Base-by-base conservation (phyloP, 2,113 vertebrate species). In the Callopanchax toddi region DNA sequence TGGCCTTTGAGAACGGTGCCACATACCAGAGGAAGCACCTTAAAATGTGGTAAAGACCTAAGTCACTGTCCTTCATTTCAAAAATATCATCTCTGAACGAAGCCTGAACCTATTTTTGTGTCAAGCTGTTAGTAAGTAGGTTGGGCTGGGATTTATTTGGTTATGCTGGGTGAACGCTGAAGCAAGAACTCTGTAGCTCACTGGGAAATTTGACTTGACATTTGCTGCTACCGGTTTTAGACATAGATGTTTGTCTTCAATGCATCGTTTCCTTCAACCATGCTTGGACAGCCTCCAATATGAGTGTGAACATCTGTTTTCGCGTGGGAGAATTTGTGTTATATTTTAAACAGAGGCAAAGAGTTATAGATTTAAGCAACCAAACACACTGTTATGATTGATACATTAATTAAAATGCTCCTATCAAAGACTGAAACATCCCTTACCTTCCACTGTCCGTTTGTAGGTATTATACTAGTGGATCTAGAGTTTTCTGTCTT, bases 221-320 rank as follows among this genome's bases (percentile, higher is more conserved):
- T 84, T 89, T 87, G 94, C 95, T 97, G 95, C 95, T 96, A 94
- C 83, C 72, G 89, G 86, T 82, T 89, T 90, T 86, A 91, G 88
- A 87, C 52, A 76, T 84, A 87, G 49, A 60, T 36, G 29, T 83
- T 66, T 72, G 46, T 83, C 66, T 73, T 76, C 50, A 60, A 67
- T 69, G 20, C n/a, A 46, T 85, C 68, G 70, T 72, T 70, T 67
- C 21, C 36, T 36, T 66, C 23, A 44, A 67, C 52, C 51, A 18
- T 81, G 89, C 73, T 78, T 64, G 58, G 64, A 63, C 59, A 63
- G 42, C 52, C 72, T 42, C 79, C 61, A 36, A 58, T 26, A 53
- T 65, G 62, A 32, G 49, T 80, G 81, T 53, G 74, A 59, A 63
- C 25, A 57, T 67, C 46, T 75, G 67, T 23, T 50, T 66, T 69